A percentile compares a stretch with the other conserved stretches of the same genome.
phyloP scores from a whole-genome alignment of 2,113 vertebrate genomes.

The Scalopus aquaticus region DNA sequence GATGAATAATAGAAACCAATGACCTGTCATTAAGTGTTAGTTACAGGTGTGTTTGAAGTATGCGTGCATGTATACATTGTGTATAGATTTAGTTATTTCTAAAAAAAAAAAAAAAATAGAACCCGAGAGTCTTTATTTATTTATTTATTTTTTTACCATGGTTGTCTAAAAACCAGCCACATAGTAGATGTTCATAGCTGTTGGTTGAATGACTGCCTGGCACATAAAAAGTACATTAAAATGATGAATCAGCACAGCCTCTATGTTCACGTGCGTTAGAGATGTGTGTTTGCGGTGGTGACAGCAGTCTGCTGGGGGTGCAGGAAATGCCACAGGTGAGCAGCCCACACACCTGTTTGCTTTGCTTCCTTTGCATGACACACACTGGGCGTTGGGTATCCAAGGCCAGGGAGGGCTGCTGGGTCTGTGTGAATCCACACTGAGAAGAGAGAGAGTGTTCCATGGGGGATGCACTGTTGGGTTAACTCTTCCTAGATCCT shows the following conservation, averaged over 20 bases:
- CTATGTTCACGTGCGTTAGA: background rate
- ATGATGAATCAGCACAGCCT: background rate
- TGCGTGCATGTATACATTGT: background rate
- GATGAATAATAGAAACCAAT: background rate
- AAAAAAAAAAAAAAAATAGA: background rate
- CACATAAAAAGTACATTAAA: background rate
- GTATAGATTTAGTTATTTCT: background rate
- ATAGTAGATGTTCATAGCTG: background rate
- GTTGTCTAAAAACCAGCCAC: background rate
- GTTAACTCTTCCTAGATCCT: background rate
- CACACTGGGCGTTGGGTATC: fast-evolving
- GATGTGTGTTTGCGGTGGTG: background rate
- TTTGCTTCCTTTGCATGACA: background rate
- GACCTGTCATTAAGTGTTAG: background rate
- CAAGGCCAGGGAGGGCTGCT: background rate
- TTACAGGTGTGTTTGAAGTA: background rate
- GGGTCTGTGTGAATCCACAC: background rate
- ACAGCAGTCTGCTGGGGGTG: background rate
- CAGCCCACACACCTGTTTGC: background rate
- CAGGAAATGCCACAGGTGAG: background rate
- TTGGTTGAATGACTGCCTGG: background rate
- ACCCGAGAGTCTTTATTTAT: background rate
- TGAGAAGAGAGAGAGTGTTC: background rate
- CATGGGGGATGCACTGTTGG: background rate
- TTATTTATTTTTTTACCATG: background rate